Conservation (phyloP, 2,888 invertebrate genomes). For the Brenthis ino region DNA sequence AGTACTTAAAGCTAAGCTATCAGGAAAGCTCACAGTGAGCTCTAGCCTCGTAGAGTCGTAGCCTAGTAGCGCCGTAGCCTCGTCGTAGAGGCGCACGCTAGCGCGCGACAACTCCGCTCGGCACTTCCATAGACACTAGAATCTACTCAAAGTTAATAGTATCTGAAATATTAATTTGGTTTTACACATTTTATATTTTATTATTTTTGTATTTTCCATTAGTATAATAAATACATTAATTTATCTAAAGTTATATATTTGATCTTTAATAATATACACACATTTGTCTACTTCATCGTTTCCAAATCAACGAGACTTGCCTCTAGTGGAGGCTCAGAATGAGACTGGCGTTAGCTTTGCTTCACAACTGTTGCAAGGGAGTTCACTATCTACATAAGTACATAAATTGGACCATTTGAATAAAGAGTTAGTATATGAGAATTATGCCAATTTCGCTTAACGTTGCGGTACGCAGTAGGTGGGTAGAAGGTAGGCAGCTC, state of each 20-base stretch:
- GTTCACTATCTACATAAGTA: conserved; percentile 2
- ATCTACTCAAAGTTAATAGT: too few species aligned
- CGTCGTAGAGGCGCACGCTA: background rate
- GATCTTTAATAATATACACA: too few species aligned
- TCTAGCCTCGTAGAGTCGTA: background rate
- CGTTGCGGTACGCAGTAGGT: background rate
- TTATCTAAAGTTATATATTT: conserved; percentile 1
- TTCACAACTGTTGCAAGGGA: background rate
- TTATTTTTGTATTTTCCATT: conserved; percentile 10
- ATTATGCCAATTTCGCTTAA: background rate
- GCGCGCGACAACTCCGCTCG: background rate
- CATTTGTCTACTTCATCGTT: too few species aligned
- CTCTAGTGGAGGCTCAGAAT: background rate
- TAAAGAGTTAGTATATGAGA: background rate
- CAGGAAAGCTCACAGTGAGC: background rate
- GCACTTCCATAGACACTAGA: background rate
- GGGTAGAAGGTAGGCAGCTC: background rate
- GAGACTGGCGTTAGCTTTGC: background rate
- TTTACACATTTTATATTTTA: conserved; percentile 3
- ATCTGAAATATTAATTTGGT: too few species aligned
- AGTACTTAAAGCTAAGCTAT: conserved; percentile 13
- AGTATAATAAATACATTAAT: background rate
- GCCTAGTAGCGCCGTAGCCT: background rate
- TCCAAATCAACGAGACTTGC: background rate
- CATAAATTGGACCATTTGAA: conserved; percentile 19